Conservation (phyloP, 2,888 invertebrate genomes). For the Magallana nippona region DNA sequence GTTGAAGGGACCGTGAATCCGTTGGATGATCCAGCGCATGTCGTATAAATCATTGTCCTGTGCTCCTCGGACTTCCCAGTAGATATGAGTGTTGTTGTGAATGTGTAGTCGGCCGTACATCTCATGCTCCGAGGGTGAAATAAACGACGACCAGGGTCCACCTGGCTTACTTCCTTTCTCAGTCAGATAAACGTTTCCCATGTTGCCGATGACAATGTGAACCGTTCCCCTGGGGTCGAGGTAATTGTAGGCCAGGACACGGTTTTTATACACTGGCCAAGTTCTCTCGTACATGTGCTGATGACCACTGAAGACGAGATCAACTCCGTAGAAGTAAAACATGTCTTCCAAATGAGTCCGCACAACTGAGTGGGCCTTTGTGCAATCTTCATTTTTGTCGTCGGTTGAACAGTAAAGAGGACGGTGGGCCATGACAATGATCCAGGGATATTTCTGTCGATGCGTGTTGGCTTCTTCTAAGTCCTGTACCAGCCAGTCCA, state of each 20-base stretch:
- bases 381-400: constrained; percentile 68
- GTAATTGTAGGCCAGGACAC: constrained; percentile 67
- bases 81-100: constrained; percentile 67
- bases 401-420: constrained; percentile 79
- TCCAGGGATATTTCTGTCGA: constrained; percentile 73
- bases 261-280: constrained; percentile 72
- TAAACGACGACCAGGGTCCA: constrained; percentile 69
- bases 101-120: constrained; percentile 66
- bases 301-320: constrained; percentile 73
- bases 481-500: constrained; percentile 71
- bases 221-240: constrained; percentile 71
- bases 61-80: constrained; percentile 69
- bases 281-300: constrained; percentile 75
- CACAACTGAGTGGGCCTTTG: constrained; percentile 58
- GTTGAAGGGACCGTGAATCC: constrained; percentile 66
- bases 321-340: constrained; percentile 72
- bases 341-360: constrained; percentile 69
- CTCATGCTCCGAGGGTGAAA: constrained; percentile 63
- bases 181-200: constrained; percentile 65
- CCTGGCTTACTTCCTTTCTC: constrained; percentile 59
- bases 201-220: constrained; percentile 70
- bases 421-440: constrained; percentile 77
- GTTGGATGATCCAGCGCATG: constrained; percentile 66
- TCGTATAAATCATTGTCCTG: constrained; percentile 67
- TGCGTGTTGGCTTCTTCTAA: constrained; percentile 68